A percentile compares a stretch with the other conserved stretches of the same genome.
Evolutionary conservation across 2,888 invertebrate species (phyloP).

Genomic region (Lordiphosa andalusiaca): DNA sequence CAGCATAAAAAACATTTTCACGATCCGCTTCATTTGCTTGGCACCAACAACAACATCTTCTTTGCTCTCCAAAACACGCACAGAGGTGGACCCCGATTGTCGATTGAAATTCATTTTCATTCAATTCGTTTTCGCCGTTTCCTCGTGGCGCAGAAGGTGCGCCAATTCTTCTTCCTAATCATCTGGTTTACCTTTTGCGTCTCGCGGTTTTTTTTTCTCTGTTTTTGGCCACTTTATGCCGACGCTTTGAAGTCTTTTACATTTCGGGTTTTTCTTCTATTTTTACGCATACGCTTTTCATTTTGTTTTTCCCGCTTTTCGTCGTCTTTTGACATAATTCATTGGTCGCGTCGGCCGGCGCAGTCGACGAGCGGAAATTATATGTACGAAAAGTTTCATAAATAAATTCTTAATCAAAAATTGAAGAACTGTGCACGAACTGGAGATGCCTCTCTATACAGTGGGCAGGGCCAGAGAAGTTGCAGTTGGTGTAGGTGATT

Average conservation of each 20-base stretch:
- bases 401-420: conserved; percentile 22
- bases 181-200: conserved; percentile 7
- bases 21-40: conserved; percentile 77
- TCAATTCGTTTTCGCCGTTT: conserved; percentile 26
- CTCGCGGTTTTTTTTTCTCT: conserved; percentile 15
- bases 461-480: no score
- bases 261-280: conserved; percentile 31
- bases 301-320: conserved; percentile 35
- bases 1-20: conserved; percentile 16
- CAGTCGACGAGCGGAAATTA: conserved; percentile 53
- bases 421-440: no score
- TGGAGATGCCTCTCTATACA: no score
- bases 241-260: conserved; percentile 59
- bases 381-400: conserved; percentile 41
- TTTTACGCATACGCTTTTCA: conserved; percentile 24
- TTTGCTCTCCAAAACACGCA: conserved; percentile 11
- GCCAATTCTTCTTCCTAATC: conserved; percentile 18
- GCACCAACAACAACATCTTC: conserved; percentile 39
- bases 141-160: conserved; percentile 12
- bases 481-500: no score
- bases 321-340: conserved; percentile 57
- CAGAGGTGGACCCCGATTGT: conserved; percentile 15
- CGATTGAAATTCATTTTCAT: conserved; percentile 35
- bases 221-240: conserved; percentile 35
- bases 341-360: conserved; percentile 35